A percentile compares a stretch with the other conserved stretches of the same genome.
These are phyloP conservation scores for Montipora sp. DNA, from an alignment of 64 coral and sea anemone genomes.

Conservation along the genomic window DNA sequence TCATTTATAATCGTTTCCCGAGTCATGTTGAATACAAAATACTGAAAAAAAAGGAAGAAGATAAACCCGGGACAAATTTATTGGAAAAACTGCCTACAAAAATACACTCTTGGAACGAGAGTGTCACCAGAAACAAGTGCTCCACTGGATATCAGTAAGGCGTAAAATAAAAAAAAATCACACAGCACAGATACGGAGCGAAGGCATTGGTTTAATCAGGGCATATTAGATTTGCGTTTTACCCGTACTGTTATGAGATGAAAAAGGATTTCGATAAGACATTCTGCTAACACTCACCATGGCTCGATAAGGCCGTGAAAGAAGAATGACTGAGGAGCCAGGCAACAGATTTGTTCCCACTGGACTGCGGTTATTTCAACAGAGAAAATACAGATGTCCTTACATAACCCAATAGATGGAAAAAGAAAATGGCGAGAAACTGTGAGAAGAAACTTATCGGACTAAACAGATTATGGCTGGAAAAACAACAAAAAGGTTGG, in stretches of 20 bases:
- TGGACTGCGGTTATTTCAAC: background rate
- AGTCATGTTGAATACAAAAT: no score
- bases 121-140: no score
- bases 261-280: constrained; percentile 1
- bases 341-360: constrained; percentile 46
- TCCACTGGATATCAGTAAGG: background rate
- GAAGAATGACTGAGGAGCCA: constrained; percentile 71
- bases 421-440: constrained; percentile 93
- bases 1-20: no score
- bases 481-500: constrained; percentile 91
- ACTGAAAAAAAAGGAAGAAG: no score
- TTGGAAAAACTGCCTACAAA: no score
- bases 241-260: background rate
- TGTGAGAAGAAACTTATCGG: constrained; percentile 97
- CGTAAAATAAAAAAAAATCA: background rate
- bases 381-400: background rate
- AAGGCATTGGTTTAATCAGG: background rate
- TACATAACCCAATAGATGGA: background rate
- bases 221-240: background rate
- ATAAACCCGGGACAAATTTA: no score
- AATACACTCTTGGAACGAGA: no score
- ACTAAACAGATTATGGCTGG: constrained; percentile 90
- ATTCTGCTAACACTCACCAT: constrained; percentile 76
- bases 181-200: background rate
- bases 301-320: constrained; percentile 81